These are phyloP conservation scores for Leptopilina syphax DNA, from an alignment of 2,888 invertebrate species.

Conservation along the genomic window DNA sequence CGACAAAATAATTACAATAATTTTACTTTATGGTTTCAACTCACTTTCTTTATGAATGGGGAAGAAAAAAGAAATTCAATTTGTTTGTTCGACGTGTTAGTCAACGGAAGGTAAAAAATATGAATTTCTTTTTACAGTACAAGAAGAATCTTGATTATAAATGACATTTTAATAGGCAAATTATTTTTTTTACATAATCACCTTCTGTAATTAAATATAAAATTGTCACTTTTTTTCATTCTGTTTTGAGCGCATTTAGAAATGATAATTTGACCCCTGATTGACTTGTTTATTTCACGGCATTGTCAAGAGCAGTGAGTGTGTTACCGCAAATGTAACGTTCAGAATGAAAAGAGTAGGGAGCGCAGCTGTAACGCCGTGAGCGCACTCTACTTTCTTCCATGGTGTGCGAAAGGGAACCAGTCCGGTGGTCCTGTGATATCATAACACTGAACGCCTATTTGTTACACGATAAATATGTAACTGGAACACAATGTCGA, in stretches of 20 bases:
- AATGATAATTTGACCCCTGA: conserved; percentile 43
- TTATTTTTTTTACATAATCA: too few relatives aligned
- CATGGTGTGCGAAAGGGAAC: conserved; percentile 61
- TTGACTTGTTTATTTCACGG: conserved; percentile 65
- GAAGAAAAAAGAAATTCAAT: too few relatives aligned
- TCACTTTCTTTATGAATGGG: too few relatives aligned
- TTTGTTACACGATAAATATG: conserved; percentile 76
- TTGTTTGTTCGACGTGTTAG: too few relatives aligned
- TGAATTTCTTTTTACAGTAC: too few relatives aligned
- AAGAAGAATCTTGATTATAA: too few relatives aligned
- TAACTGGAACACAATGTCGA: conserved; percentile 73
- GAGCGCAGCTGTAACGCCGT: conserved; percentile 62
- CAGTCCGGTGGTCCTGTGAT: conserved; percentile 69
- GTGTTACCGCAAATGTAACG: conserved; percentile 65
- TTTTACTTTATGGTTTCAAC: too few relatives aligned
- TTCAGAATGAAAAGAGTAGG: conserved; percentile 52
- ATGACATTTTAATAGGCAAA: too few relatives aligned
- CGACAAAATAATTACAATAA: too few relatives aligned
- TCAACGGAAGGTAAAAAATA: too few relatives aligned
- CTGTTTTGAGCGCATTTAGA: background rate
- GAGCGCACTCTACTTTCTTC: conserved; percentile 47
- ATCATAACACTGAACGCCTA: conserved; percentile 75
- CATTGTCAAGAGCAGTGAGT: conserved; percentile 57
- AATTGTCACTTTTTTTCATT: background rate
- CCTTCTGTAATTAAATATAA: too few relatives aligned